A percentile compares a stretch with the other conserved stretches of the same genome.
Conservation (phyloP, 1,140 invertebrate genomes). For the Potamilus streckersoni region DNA sequence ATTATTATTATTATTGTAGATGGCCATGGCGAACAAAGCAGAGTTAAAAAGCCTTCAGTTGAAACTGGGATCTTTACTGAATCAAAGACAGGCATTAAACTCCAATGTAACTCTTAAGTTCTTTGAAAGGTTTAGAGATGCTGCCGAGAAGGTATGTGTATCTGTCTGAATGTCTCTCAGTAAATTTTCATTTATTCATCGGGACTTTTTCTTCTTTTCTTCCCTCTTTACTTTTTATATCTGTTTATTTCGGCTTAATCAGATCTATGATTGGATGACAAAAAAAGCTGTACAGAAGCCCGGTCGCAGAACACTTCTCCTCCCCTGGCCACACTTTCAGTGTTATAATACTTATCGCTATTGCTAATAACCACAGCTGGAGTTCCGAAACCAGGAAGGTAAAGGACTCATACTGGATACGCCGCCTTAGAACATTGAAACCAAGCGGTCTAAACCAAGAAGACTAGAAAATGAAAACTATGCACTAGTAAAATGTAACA, state of each 20-base stretch:
- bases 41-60: constrained; percentile 19
- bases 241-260: not conserved
- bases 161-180: not conserved
- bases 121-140: constrained; percentile 35
- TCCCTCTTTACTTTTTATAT: not conserved
- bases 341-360: too few relatives aligned
- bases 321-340: too few relatives aligned
- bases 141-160: constrained; percentile 29
- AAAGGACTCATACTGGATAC: too few relatives aligned
- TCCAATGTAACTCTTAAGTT: constrained; percentile 35
- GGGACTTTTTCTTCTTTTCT: not conserved
- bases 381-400: too few relatives aligned
- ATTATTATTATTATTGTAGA: constrained; percentile 15
- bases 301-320: too few relatives aligned
- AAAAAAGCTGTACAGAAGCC: too few relatives aligned
- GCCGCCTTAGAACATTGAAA: too few relatives aligned
- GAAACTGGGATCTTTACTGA: constrained; percentile 27
- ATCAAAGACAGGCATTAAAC: constrained; percentile 35
- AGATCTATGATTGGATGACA: too few relatives aligned
- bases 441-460: too few relatives aligned
- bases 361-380: too few relatives aligned
- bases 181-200: not conserved
- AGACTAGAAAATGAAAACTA: too few relatives aligned
- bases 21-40: constrained; percentile 20
- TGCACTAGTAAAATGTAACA: too few relatives aligned